Conservation (phyloP, 2,113 vertebrate genomes). For the zebrafish (Danio rerio) region GRCz12tu NC_133178.1:37065001-37065500, state of each 20-base stretch:
- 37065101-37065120: not conserved
- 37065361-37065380: no score
- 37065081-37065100: conserved; percentile 27
- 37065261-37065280: no score
- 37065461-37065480: no score
- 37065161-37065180: not conserved
- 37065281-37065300: no score
- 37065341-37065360: no score
- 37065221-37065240: not conserved
- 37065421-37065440: no score
- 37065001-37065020: conserved; percentile 8
- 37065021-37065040: conserved; percentile 21
- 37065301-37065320: no score
- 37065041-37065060: conserved; percentile 18
- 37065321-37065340: no score
- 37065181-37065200: not conserved
- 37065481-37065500: no score
- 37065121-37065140: not conserved
- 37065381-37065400: no score
- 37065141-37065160: not conserved
- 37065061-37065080: conserved; percentile 20
- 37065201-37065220: not conserved
- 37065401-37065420: no score
- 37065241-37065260: not conserved
- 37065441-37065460: no score